phyloP scores from a whole-genome alignment of 2,888 invertebrate genomes.

The Ophonus ardosiacus region DNA sequence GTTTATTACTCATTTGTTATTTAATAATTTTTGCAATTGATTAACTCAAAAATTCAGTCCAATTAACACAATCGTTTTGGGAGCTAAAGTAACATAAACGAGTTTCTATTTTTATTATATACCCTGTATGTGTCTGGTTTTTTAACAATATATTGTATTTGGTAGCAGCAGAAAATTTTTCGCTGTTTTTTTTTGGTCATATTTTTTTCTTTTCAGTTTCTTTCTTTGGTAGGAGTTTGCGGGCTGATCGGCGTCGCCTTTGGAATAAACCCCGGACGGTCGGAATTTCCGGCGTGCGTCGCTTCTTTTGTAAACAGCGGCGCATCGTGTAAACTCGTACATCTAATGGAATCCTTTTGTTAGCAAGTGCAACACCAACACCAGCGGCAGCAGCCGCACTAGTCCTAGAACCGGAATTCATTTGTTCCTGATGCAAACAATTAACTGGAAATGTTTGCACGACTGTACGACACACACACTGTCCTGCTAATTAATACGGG shows the following conservation, averaged over 20 bases:
- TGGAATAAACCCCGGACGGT: slow-evolving; percentile 33
- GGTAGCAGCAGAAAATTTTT: too few species aligned
- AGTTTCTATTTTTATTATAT: too few species aligned
- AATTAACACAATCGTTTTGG: too few species aligned
- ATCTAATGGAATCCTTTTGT: slow-evolving; percentile 61
- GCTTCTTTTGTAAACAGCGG: slow-evolving; percentile 57
- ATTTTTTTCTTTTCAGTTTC: too few species aligned
- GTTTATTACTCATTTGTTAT: too few species aligned
- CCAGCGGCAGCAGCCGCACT: not conserved
- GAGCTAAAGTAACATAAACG: too few species aligned
- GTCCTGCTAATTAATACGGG: slow-evolving; percentile 1
- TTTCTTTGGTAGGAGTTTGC: not conserved
- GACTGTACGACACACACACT: slow-evolving; percentile 7
- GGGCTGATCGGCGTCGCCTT: slow-evolving; percentile 38
- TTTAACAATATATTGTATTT: too few species aligned
- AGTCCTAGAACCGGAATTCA: slow-evolving; percentile 30
- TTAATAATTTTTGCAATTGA: too few species aligned
- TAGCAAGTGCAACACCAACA: slow-evolving; percentile 47
- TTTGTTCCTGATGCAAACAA: slow-evolving; percentile 60
- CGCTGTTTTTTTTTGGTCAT: too few species aligned
- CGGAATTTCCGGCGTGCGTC: slow-evolving; percentile 36
- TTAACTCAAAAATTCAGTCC: too few species aligned
- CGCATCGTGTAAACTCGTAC: slow-evolving; percentile 53
- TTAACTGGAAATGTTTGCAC: slow-evolving; percentile 54
- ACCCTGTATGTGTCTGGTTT: too few species aligned